phyloP scores from a whole-genome alignment of 2,888 invertebrate species.

The Drosophila monieri region DNA sequence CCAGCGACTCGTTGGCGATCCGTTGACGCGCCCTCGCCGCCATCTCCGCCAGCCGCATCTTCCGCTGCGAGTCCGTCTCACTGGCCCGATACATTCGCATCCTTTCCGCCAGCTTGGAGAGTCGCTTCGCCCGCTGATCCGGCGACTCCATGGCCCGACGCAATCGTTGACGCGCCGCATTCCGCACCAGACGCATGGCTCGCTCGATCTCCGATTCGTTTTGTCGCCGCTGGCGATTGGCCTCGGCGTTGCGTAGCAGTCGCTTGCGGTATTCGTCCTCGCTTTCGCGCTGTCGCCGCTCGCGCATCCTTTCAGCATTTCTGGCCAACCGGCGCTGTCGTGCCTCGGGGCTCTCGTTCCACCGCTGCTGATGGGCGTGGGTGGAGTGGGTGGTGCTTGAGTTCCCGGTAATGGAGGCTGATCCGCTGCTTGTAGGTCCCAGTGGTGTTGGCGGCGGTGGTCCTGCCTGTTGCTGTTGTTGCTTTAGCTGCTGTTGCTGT shows the following conservation, averaged over 20 bases:
- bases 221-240: conserved; percentile 83
- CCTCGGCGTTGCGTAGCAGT: conserved; percentile 83
- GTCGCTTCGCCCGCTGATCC: conserved; percentile 81
- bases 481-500: conserved; percentile 61
- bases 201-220: conserved; percentile 83
- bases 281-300: conserved; percentile 83
- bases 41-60: conserved; percentile 83
- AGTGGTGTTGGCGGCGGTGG: conserved; percentile 54
- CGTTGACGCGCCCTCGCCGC: conserved; percentile 83
- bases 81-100: conserved; percentile 83
- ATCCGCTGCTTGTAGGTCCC: conserved; percentile 60
- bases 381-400: conserved; percentile 21
- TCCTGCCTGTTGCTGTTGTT: conserved; percentile 56
- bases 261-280: conserved; percentile 84
- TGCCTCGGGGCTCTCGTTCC: conserved; percentile 84
- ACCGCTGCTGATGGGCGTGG: conserved; percentile 78
- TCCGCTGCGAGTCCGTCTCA: conserved; percentile 83
- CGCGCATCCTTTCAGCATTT: conserved; percentile 84
- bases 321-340: conserved; percentile 83
- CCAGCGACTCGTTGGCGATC: conserved; percentile 81
- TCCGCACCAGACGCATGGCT: conserved; percentile 83
- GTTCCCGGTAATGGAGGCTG: conserved; percentile 42
- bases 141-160: conserved; percentile 84
- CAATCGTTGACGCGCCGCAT: conserved; percentile 83
- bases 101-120: conserved; percentile 83